phyloP scores from a whole-genome alignment of 2,888 invertebrate genomes.

The Sericinus montela region DNA sequence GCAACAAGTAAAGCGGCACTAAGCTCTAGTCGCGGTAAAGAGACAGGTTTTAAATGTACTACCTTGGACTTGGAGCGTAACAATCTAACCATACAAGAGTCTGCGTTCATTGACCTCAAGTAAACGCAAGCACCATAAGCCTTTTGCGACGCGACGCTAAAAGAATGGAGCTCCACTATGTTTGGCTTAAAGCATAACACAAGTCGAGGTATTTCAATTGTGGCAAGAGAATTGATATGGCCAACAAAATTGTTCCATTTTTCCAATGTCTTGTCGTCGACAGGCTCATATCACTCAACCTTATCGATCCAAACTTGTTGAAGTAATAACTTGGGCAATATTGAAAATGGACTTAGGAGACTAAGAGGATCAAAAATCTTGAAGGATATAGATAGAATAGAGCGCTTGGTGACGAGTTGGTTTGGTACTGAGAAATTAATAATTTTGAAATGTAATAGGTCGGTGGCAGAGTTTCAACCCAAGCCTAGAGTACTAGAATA shows the following conservation, averaged over 20 bases:
- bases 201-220: background rate
- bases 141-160: background rate
- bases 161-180: background rate
- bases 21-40: background rate
- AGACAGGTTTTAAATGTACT: background rate
- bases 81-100: background rate
- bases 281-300: background rate
- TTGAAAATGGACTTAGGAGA: background rate
- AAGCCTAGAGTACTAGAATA: background rate
- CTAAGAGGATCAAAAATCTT: no score
- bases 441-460: background rate
- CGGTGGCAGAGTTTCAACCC: background rate
- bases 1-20: background rate
- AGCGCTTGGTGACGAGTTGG: background rate
- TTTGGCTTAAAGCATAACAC: no score
- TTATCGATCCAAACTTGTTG: background rate
- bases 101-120: background rate
- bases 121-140: background rate
- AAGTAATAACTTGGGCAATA: background rate
- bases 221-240: background rate
- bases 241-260: background rate
- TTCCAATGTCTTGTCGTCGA: background rate
- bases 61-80: background rate
- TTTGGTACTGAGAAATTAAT: background rate
- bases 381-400: background rate